phyloP scores from a whole-genome alignment of 2,113 vertebrate genomes.

The Eonycteris spelaea region DNA sequence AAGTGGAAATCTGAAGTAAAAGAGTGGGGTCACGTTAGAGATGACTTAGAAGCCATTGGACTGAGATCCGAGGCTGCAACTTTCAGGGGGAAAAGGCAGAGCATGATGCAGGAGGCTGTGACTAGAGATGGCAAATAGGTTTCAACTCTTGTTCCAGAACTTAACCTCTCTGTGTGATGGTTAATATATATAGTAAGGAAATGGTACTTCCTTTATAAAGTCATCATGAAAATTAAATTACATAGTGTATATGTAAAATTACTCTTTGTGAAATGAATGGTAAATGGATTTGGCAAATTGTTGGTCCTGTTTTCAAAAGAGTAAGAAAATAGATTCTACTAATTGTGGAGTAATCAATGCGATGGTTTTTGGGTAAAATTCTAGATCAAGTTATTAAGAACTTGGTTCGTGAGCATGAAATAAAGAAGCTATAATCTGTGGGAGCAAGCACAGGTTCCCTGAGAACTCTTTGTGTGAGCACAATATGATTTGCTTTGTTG shows the following conservation, averaged over 20 bases:
- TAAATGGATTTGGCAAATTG: neutral
- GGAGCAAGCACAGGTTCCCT: neutral
- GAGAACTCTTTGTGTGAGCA: neutral
- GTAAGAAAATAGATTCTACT: neutral
- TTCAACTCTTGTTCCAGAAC: neutral
- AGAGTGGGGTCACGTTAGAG: neutral
- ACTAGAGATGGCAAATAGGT: neutral
- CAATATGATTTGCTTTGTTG: neutral
- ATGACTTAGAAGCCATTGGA: neutral
- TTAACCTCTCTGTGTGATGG: neutral
- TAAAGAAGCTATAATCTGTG: neutral
- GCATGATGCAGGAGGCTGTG: fast-evolving
- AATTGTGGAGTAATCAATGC: neutral
- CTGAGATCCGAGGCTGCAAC: neutral
- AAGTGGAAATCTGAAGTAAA: neutral
- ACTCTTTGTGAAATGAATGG: neutral
- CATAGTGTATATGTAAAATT: neutral
- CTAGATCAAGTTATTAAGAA: neutral
- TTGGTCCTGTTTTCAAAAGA: neutral
- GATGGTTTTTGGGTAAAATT: neutral
- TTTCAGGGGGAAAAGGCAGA: neutral
- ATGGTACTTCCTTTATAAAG: neutral
- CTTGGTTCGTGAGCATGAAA: neutral
- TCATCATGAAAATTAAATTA: neutral
- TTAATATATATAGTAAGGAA: neutral